Conservation (phyloP, 2,113 vertebrate genomes). For the Ranitomeya variabilis region DNA sequence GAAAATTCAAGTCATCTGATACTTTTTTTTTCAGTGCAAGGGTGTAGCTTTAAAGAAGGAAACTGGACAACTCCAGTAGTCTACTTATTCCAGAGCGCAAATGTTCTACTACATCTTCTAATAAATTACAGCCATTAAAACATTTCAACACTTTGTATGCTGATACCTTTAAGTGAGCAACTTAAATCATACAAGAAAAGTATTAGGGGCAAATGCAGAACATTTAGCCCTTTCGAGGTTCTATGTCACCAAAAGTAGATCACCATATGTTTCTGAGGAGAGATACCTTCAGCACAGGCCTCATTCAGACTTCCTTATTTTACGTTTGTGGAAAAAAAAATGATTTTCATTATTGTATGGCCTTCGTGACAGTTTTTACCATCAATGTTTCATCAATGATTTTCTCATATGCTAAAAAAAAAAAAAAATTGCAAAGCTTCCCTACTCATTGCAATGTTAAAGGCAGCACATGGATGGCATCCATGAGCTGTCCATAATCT, state of each 20-base stretch:
- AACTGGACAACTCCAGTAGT: background rate
- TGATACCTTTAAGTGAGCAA: background rate
- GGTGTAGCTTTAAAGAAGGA: background rate
- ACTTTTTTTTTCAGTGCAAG: background rate
- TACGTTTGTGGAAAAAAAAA: too few relatives aligned
- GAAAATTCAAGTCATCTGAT: conserved; percentile 1
- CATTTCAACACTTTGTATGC: background rate
- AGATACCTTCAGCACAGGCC: background rate
- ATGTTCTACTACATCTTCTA: background rate
- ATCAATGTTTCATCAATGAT: too few relatives aligned
- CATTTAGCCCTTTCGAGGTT: background rate
- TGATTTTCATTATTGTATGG: too few relatives aligned
- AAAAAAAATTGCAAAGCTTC: too few relatives aligned
- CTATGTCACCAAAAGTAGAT: background rate
- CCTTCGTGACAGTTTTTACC: too few relatives aligned
- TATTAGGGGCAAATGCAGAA: background rate
- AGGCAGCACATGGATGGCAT: too few relatives aligned
- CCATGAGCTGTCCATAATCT: too few relatives aligned
- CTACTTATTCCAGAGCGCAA: background rate
- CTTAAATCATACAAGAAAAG: background rate
- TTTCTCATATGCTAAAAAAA: too few relatives aligned
- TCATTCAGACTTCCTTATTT: too few relatives aligned
- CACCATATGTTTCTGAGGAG: background rate
- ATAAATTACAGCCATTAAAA: conserved; percentile 15
- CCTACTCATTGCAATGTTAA: too few relatives aligned